Evolutionary conservation across 2,888 invertebrate genomes (phyloP).

Genomic region (Glaucopsyche alexis): DNA sequence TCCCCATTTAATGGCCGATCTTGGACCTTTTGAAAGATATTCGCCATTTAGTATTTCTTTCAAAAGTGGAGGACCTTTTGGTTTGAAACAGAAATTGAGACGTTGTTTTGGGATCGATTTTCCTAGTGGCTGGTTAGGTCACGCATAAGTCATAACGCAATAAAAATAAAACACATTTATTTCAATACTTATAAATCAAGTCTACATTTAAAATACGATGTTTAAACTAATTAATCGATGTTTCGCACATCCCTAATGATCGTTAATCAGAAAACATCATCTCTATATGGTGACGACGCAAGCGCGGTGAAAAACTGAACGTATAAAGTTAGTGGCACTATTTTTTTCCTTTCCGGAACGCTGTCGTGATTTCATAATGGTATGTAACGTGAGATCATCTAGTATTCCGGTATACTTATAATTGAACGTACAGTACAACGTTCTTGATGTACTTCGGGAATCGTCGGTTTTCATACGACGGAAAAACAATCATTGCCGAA

Average conservation of each 20-base stretch:
- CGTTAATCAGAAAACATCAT: slow-evolving; percentile 36
- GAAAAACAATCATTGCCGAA: too few species aligned
- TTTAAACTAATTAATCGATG: slow-evolving; percentile 4
- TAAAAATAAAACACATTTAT: too few species aligned
- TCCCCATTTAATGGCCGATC: too few species aligned
- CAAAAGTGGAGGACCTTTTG: too few species aligned
- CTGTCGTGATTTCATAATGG: slow-evolving; percentile 29
- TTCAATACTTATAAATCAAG: background rate
- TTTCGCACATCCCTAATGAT: slow-evolving; percentile 20
- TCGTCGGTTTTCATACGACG: background rate
- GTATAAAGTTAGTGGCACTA: slow-evolving; percentile 56
- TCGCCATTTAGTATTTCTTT: too few species aligned
- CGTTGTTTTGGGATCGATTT: too few species aligned
- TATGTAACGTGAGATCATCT: slow-evolving; percentile 12
- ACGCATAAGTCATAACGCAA: too few species aligned
- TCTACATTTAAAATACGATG: background rate
- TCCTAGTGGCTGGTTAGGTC: too few species aligned
- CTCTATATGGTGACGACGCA: slow-evolving; percentile 58
- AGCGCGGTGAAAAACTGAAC: slow-evolving; percentile 59
- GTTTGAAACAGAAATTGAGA: too few species aligned
- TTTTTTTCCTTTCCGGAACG: slow-evolving; percentile 50
- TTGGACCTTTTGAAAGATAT: too few species aligned
- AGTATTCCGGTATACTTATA: background rate
- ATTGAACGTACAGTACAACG: background rate
- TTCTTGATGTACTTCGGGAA: background rate